A percentile compares a stretch with the other conserved stretches of the same genome.
Conservation (phyloP, 2,888 invertebrate species). For the Plebejus melissa region DNA sequence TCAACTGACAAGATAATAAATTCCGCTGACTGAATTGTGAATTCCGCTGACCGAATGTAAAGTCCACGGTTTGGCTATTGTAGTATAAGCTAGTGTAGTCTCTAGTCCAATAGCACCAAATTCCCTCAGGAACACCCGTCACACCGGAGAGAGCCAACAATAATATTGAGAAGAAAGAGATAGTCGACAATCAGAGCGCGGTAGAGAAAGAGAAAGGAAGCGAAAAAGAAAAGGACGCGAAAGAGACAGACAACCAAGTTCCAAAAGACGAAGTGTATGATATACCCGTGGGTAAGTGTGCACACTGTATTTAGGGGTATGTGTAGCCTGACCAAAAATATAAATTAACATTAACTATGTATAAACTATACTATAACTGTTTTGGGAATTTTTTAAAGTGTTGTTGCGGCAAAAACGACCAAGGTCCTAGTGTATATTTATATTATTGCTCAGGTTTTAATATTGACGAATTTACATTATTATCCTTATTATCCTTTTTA, state of each 20-base stretch:
- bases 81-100: slow-evolving; percentile 34
- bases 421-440: no score
- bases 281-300: slow-evolving; percentile 69
- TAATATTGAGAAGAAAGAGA: slow-evolving; percentile 57
- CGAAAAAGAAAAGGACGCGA: slow-evolving; percentile 47
- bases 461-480: background rate
- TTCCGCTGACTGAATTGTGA: background rate
- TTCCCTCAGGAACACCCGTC: slow-evolving; percentile 65
- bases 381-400: no score
- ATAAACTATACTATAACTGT: no score
- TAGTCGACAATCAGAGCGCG: slow-evolving; percentile 30
- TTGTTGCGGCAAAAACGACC: no score
- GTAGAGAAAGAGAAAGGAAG: slow-evolving; percentile 37
- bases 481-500: background rate
- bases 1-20: background rate
- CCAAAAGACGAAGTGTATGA: slow-evolving; percentile 70
- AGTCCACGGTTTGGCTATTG: background rate
- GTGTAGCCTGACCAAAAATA: background rate
- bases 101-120: slow-evolving; percentile 41
- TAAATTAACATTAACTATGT: no score
- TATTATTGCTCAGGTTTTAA: background rate
- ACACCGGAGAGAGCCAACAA: slow-evolving; percentile 56
- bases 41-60: background rate
- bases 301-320: background rate
- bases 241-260: slow-evolving; percentile 52